phyloP scores from a whole-genome alignment of 2,888 invertebrate species.

The Xylophagus ater region DNA sequence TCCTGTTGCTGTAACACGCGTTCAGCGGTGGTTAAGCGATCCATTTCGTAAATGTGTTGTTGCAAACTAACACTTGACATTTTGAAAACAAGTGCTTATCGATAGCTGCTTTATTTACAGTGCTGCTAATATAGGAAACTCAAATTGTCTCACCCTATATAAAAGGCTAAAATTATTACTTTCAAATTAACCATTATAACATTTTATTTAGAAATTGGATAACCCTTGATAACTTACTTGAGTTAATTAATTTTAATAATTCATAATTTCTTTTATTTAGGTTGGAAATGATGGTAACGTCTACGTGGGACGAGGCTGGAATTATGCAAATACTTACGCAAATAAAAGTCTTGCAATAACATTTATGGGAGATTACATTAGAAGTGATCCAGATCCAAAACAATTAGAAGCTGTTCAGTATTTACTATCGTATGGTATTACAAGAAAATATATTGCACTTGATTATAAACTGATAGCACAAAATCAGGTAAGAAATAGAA shows the following conservation, averaged over 20 bases:
- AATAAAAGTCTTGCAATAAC: slow-evolving; percentile 40
- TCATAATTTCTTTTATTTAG: slow-evolving; percentile 40
- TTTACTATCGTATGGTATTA: slow-evolving; percentile 39
- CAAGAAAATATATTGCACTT: slow-evolving; percentile 33
- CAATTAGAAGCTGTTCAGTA: slow-evolving; percentile 40
- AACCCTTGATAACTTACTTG: no score
- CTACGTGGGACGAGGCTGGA: slow-evolving; percentile 45
- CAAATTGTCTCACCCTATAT: no score
- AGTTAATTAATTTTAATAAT: slow-evolving; percentile 20
- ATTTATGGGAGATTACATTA: slow-evolving; percentile 42
- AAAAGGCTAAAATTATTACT: no score
- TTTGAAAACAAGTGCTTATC: no score
- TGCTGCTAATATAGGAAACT: no score
- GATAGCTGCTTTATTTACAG: no score
- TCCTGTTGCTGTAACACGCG: no score
- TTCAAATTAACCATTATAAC: no score
- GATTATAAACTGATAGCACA: slow-evolving; percentile 44
- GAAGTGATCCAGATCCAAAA: slow-evolving; percentile 32
- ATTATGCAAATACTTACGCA: slow-evolving; percentile 43
- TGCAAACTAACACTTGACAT: no score
- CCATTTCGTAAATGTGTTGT: no score
- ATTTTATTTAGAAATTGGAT: no score
- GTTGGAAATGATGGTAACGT: slow-evolving; percentile 46
- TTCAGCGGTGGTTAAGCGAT: no score
- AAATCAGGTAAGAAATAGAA: slow-evolving; percentile 42